Percentiles rank a stretch among this genome's conserved stretches.
These are phyloP conservation scores for Anthonomus grandis DNA, from an alignment of 1,140 invertebrate genomes.

Conservation along the genomic window DNA sequence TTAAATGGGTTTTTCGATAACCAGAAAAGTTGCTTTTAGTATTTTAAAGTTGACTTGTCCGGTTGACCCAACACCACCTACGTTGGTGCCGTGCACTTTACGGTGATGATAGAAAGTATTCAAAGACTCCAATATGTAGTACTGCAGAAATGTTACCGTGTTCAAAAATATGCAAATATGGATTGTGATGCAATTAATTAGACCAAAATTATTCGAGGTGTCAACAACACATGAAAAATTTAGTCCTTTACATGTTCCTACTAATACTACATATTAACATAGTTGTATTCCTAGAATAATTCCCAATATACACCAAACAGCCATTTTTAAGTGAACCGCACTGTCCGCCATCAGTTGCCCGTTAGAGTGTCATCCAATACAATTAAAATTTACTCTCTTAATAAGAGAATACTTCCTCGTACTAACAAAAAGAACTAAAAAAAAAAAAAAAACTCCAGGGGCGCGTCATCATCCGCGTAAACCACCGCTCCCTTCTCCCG, in stretches of 20 bases:
- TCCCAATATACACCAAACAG: no score
- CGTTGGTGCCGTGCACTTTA: background rate
- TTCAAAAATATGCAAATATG: no score
- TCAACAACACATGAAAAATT: no score
- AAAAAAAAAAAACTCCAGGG: background rate
- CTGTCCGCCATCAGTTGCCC: background rate
- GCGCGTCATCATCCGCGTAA: background rate
- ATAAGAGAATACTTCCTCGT: background rate
- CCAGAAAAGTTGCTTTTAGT: background rate
- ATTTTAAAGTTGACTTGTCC: background rate
- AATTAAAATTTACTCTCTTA: background rate
- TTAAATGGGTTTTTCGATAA: constrained; percentile 6
- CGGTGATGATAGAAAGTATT: no score
- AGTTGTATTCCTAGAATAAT: no score
- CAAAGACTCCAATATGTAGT: no score
- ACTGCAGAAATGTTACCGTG: no score
- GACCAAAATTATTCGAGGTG: no score
- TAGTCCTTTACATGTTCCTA: no score
- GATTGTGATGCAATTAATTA: no score
- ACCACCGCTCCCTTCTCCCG: background rate
- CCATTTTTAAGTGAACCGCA: background rate
- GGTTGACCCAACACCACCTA: background rate
- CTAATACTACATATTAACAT: no score
- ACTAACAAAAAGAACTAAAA: background rate
- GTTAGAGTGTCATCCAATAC: background rate